Conservation (phyloP, 2,113 vertebrate genomes). For the Coryphaenoides rupestris region DNA sequence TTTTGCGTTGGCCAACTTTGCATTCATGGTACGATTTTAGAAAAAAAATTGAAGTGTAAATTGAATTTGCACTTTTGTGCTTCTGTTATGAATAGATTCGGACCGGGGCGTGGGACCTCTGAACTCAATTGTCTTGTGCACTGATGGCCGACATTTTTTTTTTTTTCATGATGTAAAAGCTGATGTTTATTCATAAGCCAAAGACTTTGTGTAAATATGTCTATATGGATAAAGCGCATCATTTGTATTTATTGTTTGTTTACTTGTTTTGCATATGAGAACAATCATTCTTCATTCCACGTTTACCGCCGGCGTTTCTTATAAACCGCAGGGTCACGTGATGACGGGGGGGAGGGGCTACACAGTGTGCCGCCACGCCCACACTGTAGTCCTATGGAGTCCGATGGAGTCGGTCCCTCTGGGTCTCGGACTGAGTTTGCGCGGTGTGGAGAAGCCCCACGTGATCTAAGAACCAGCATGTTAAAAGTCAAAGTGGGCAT, state of each 20-base stretch:
- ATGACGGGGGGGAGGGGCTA: too few relatives aligned
- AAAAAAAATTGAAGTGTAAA: conserved; percentile 28
- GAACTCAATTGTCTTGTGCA: conserved; percentile 72
- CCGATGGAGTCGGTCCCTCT: too few relatives aligned
- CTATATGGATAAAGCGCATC: conserved; percentile 96
- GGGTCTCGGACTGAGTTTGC: background rate
- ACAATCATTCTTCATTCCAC: conserved; percentile 79
- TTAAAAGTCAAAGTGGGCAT: conserved; percentile 5
- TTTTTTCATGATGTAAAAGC: conserved; percentile 70
- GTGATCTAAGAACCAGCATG: background rate
- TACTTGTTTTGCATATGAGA: conserved; percentile 93
- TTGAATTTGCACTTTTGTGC: conserved; percentile 15
- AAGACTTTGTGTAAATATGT: conserved; percentile 99
- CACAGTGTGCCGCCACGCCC: too few relatives aligned
- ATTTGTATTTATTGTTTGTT: conserved; percentile 99
- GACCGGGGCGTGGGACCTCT: conserved; percentile 10
- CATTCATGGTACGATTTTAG: conserved; percentile 17
- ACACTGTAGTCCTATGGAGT: too few relatives aligned
- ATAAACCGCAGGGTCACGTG: conserved; percentile 14
- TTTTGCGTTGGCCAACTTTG: background rate
- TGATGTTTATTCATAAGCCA: conserved; percentile 96
- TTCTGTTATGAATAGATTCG: too few relatives aligned
- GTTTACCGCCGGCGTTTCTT: conserved; percentile 75
- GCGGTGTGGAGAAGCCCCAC: background rate
- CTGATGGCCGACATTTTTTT: conserved; percentile 84